A percentile compares a stretch with the other conserved stretches of the same genome.
Evolutionary conservation across 2,113 vertebrate genomes (phyloP).

Genomic region (Caretta caretta): DNA sequence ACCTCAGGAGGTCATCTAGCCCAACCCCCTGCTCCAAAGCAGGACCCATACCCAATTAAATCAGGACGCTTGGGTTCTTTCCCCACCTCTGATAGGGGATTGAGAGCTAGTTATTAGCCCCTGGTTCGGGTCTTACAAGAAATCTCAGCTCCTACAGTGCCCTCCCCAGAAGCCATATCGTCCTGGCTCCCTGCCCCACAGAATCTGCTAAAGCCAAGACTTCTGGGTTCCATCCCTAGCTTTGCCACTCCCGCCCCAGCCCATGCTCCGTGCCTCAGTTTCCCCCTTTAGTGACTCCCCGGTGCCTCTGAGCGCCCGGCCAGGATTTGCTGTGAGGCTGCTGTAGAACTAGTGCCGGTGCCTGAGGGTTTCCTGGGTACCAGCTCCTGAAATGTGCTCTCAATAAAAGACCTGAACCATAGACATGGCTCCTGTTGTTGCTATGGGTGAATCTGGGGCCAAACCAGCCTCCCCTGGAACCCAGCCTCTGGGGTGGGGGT

Average conservation of each 20-base stretch:
- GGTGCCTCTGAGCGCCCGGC: neutral
- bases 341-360: neutral
- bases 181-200: too few relatives aligned
- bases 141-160: too few relatives aligned
- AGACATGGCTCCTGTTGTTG: neutral
- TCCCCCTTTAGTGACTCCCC: neutral
- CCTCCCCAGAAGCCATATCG: fast-evolving
- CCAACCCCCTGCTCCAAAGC: too few relatives aligned
- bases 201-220: neutral
- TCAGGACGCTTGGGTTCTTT: neutral
- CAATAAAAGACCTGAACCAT: neutral
- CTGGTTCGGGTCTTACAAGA: too few relatives aligned
- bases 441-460: neutral
- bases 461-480: neutral
- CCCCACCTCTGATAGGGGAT: neutral
- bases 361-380: neutral
- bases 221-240: neutral
- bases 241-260: neutral
- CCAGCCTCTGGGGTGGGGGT: neutral
- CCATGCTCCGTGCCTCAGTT: neutral
- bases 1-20: too few relatives aligned
- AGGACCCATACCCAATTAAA: too few relatives aligned
- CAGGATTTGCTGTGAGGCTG: neutral
- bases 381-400: neutral
- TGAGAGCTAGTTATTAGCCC: neutral